Conservation (phyloP, 2,113 vertebrate species). For the Engraulis encrasicolus region DNA sequence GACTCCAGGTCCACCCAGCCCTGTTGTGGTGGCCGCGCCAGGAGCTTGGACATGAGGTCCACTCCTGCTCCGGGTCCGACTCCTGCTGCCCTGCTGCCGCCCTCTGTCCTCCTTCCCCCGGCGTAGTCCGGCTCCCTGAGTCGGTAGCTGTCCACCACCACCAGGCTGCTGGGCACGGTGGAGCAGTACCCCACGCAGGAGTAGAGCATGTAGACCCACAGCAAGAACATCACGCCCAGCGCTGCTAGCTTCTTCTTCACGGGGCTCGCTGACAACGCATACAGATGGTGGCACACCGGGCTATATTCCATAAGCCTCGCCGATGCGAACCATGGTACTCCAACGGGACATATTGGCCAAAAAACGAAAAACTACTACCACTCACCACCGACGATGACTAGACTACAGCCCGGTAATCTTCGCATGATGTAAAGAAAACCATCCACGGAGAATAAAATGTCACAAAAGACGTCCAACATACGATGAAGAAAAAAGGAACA, state of each 20-base stretch:
- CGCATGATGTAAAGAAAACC: constrained; percentile 48
- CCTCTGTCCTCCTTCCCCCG: constrained; percentile 65
- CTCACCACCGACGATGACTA: background rate
- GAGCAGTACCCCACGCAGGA: constrained; percentile 91
- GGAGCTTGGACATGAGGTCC: constrained; percentile 73
- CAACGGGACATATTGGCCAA: constrained; percentile 74
- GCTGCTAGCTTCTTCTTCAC: constrained; percentile 85
- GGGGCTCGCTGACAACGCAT: constrained; percentile 75
- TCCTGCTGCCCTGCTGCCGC: too few species aligned
- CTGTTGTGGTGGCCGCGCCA: constrained; percentile 70
- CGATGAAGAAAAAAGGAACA: constrained; percentile 26
- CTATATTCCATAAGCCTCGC: constrained; percentile 88
- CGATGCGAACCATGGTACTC: constrained; percentile 63
- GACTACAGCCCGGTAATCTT: constrained; percentile 3
- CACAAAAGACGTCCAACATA: background rate
- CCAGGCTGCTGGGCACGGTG: constrained; percentile 76
- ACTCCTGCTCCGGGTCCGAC: too few species aligned
- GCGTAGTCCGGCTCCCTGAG: constrained; percentile 58
- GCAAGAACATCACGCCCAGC: constrained; percentile 89
- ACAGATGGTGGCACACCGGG: constrained; percentile 76
- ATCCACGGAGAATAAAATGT: constrained; percentile 47
- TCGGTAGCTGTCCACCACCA: constrained; percentile 71
- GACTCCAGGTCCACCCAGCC: constrained; percentile 75
- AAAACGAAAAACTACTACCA: too few species aligned
- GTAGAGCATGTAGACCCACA: constrained; percentile 93